phyloP scores from a whole-genome alignment of 2,113 vertebrate species.

The Clarias macrocephalus region DNA sequence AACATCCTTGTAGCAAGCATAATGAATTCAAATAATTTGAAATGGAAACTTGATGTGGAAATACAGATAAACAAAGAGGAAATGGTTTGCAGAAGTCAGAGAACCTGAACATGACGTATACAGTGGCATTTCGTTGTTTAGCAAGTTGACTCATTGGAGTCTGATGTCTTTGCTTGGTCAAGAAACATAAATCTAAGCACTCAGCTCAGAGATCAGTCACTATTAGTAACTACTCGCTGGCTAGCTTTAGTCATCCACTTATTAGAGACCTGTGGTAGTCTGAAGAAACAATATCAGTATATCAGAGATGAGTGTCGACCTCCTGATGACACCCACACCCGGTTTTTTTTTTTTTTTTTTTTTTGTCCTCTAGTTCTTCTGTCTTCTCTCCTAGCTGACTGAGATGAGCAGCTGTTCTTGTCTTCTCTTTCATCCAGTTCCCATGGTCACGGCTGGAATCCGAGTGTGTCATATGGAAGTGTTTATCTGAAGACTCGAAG shows the following conservation, averaged over 20 bases:
- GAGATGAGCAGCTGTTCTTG: slow-evolving; percentile 26
- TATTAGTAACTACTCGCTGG: not conserved
- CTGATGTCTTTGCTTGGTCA: not conserved
- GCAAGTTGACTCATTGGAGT: not conserved
- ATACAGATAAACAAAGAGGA: not conserved
- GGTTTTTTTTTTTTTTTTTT: slow-evolving; percentile 31
- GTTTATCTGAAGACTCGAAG: not conserved
- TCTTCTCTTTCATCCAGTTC: not conserved
- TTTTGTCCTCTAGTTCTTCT: not conserved
- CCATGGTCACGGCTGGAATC: not conserved
- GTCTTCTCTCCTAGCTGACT: slow-evolving; percentile 4
- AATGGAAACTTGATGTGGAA: not conserved
- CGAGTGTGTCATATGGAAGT: not conserved
- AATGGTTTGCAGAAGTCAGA: not conserved
- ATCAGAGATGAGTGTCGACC: not conserved
- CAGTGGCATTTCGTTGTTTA: not conserved
- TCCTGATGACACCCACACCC: not conserved
- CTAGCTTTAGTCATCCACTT: not conserved
- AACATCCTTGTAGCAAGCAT: not conserved
- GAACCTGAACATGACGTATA: not conserved
- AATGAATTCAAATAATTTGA: not conserved
- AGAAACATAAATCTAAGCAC: not conserved
- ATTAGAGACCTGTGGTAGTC: not conserved
- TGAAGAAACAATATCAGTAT: not conserved
- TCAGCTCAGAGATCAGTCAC: not conserved